phyloP scores from a whole-genome alignment of 2,888 invertebrate species.

The Geophilus truncorum region DNA sequence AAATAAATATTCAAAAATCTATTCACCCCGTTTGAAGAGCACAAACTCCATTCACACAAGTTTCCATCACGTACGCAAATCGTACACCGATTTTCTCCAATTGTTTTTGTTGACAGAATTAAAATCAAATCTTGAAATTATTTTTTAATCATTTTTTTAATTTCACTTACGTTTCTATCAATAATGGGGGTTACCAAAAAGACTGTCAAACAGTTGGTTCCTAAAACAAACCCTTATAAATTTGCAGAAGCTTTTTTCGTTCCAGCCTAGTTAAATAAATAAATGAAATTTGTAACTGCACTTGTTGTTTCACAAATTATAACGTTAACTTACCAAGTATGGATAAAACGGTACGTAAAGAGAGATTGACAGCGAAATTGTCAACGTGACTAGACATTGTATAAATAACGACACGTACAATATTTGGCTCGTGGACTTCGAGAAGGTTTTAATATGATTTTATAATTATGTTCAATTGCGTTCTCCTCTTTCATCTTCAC shows the following conservation, averaged over 20 bases:
- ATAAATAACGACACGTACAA: slow-evolving; percentile 31
- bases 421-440: neutral
- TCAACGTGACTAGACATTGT: slow-evolving; percentile 39
- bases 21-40: slow-evolving; percentile 41
- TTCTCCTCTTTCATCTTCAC: neutral
- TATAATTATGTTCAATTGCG: neutral
- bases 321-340: slow-evolving; percentile 39
- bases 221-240: slow-evolving; percentile 43
- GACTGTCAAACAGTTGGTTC: slow-evolving; percentile 43
- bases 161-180: slow-evolving; percentile 42
- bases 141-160: slow-evolving; percentile 38
- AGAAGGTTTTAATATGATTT: neutral
- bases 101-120: too few species aligned
- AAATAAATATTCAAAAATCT: neutral
- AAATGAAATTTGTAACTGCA: too few species aligned
- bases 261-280: slow-evolving; percentile 41
- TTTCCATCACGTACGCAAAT: slow-evolving; percentile 41
- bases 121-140: neutral
- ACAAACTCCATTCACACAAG: slow-evolving; percentile 41
- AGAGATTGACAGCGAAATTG: slow-evolving; percentile 41
- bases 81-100: slow-evolving; percentile 40
- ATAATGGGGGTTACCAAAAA: slow-evolving; percentile 43
- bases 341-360: slow-evolving; percentile 43
- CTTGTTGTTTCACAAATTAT: too few species aligned
- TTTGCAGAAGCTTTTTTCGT: slow-evolving; percentile 42